These are phyloP conservation scores for Melinaea menophilus DNA, from an alignment of 2,888 invertebrate genomes.

Conservation along the genomic window DNA sequence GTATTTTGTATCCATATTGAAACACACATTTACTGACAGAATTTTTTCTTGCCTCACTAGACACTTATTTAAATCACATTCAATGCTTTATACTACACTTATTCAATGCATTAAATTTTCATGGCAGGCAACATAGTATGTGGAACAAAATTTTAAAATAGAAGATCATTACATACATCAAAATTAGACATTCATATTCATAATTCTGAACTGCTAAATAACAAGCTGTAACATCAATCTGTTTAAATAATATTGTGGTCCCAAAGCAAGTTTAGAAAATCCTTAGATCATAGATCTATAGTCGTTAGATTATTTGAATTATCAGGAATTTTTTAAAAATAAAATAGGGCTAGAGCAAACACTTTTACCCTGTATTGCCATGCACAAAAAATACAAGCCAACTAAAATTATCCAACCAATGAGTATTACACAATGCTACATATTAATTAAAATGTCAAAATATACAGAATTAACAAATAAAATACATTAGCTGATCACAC, in stretches of 20 bases:
- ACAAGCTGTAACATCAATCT: conserved; percentile 33
- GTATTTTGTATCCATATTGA: conserved; percentile 67
- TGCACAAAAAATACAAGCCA: conserved; percentile 25
- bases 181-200: conserved; percentile 14
- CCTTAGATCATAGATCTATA: neutral
- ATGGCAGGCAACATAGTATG: conserved; percentile 56
- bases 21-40: conserved; percentile 64
- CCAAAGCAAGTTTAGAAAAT: conserved; percentile 45
- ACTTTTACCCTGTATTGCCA: conserved; percentile 52
- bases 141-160: conserved; percentile 37
- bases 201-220: conserved; percentile 22
- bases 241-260: conserved; percentile 47
- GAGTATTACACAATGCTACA: conserved; percentile 44
- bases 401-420: conserved; percentile 45
- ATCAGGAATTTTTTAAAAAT: conserved; percentile 14
- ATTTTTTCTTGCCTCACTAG: conserved; percentile 58
- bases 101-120: conserved; percentile 49
- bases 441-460: conserved; percentile 3
- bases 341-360: conserved; percentile 42
- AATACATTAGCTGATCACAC: neutral
- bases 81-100: conserved; percentile 55
- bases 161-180: conserved; percentile 27
- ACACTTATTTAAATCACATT: conserved; percentile 67
- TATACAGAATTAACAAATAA: neutral
- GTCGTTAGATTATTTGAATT: neutral